Evolutionary conservation across 2,888 invertebrate genomes (phyloP), one percentile per base, ranked within the genome.

Genomic region (Archips crataeganus): DNA sequence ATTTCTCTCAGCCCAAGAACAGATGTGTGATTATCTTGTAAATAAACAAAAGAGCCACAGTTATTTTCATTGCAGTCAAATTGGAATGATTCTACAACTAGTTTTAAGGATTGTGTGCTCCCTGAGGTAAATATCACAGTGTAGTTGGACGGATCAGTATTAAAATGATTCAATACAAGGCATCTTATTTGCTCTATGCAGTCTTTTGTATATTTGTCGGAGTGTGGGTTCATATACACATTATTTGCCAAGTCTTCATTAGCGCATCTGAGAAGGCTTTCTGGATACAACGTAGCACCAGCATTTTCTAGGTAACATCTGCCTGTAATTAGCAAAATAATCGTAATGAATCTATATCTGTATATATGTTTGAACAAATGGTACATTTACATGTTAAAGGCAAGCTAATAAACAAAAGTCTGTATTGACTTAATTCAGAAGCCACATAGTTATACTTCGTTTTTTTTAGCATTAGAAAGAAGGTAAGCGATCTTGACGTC

Each of bases 21-120:
- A 1, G 99, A 99, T 0, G 99, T 99, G 87, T 99, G 99, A 86
- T 98, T 99, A 87, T 99, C 99, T 85, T 97, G 96, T 69, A 98
- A 94, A 87, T 98, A 98, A 9, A 96, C 95, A 85, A 98, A 98
- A 67, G 95, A 93, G 2, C 98, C 97, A 74, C 83, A 82, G 39
- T 87, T 82, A 65, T 77, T 79, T 75, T 87, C 81, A 71, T 87
- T 82, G 49, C 71, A 76, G 60, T 86, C 78, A 86, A 97, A 98
- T 76, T 95, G 85, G 86, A 99, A 99, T 71, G 96, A 95, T 87
- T 99, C 98, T 0, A 97, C 97, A 0, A 99, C 94, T 63, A 97
- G 85, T 94, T 98, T 98, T 69, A 99, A 88, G 0, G 98, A 96
- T 32, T 96, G 97, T 34, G 99, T 99, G n/a, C 99, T 97, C 54